A percentile compares a stretch with the other conserved stretches of the same genome.
phyloP scores from a whole-genome alignment of 2,113 vertebrate genomes.

The Talpa occidentalis region DNA sequence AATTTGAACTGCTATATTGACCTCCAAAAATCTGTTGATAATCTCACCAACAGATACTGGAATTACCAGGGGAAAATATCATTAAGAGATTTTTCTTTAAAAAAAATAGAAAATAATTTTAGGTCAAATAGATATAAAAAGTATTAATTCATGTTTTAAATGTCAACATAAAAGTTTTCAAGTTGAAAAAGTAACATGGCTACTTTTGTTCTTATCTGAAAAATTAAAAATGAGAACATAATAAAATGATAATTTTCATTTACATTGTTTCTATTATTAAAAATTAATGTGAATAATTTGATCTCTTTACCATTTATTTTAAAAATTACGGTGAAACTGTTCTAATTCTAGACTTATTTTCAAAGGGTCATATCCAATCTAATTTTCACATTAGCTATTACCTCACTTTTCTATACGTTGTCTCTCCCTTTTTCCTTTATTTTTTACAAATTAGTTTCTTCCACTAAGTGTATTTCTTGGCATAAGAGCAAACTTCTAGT shows the following conservation, averaged over 20 bases:
- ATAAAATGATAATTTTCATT: slow-evolving; percentile 34
- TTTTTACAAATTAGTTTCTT: not conserved
- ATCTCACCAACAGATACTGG: not conserved
- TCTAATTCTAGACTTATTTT: slow-evolving; percentile 32
- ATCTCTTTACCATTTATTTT: slow-evolving; percentile 23
- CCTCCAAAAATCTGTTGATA: not conserved
- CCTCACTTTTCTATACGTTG: slow-evolving; percentile 18
- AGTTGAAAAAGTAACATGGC: slow-evolving; percentile 22
- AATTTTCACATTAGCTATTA: slow-evolving; percentile 11
- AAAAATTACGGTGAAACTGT: not conserved
- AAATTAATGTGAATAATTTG: slow-evolving; percentile 21
- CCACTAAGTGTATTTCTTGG: slow-evolving; percentile 7
- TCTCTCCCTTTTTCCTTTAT: not conserved
- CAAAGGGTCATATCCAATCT: not conserved
- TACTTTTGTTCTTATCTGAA: slow-evolving; percentile 31
- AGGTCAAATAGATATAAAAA: not conserved
- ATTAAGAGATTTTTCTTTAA: not conserved
- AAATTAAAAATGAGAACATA: slow-evolving; percentile 20
- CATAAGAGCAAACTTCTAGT: not conserved
- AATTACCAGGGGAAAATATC: not conserved
- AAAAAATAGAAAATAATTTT: not conserved
- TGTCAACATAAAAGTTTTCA: slow-evolving; percentile 26
- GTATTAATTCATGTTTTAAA: slow-evolving; percentile 42
- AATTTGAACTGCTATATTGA: not conserved
- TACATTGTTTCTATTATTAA: not conserved